Evolutionary conservation across 2,113 vertebrate genomes (phyloP), one percentile per base, ranked within the genome.

Genomic region (Neopipo cinnamomea): DNA sequence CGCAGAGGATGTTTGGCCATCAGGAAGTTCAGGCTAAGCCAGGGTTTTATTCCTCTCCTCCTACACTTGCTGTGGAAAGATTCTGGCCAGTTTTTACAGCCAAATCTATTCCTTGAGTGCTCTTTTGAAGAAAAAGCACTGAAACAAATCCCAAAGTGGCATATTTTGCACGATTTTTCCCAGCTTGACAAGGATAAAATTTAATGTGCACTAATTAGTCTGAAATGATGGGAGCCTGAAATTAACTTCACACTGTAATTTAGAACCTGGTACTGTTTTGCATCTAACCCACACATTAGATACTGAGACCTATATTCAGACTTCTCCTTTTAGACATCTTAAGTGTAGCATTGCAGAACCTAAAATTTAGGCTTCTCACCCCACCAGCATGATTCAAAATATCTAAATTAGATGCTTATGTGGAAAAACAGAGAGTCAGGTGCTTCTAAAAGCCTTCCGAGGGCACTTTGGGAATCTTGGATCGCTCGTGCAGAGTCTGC

Each of bases 321-420:
- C 4, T 91, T 79, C 80, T 86, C 46, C 56, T 96, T 95, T 96
- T 92, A 95, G 86, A 71, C 50, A 92, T 47, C 59, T 77, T 88
- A 80, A 96, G 39, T 39, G 68, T 35, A 85, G 72, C 67, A 27
- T 49, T 83, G 59, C 63, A 92, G 67, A 39, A 91, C 42, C 94
- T 71, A 92, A 88, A 93, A 92, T 93, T 93, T 85, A 86, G 59
- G 33, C 55, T 88, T 90, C 75, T 93, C 52, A 14, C 88, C 47
- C 50, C 63, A 83, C 33, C 46, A 74, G 76, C 1, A 5, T 96
- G 88, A 92, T 85, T 90, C 92, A 88, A 67, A 86, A 27, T 82
- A 30, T 73, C 75, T 62, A 80, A 92, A 84, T 88, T 77, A 88
- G 42, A 86, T 49, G 33, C 2, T 90, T 71, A 11, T 39, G 14